Conservation (phyloP, 23 tunicate species). For the Corella eumyota region DNA sequence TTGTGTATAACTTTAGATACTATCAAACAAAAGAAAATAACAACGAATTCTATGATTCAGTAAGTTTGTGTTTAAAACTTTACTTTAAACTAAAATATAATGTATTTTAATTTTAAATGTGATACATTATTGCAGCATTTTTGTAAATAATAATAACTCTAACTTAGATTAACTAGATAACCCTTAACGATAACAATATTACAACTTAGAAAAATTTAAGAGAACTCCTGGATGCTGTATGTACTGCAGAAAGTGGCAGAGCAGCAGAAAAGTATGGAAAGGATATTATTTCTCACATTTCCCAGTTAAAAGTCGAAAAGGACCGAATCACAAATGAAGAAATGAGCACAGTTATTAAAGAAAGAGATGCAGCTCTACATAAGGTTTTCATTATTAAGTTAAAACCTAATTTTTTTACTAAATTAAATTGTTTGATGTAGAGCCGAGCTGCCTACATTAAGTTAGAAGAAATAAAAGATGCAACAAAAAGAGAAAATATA, state of each 20-base stretch:
- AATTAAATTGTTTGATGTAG: background rate
- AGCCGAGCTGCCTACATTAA: too few species aligned
- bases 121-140: too few species aligned
- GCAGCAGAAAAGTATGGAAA: conserved; percentile 28
- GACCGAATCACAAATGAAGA: conserved; percentile 31
- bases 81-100: too few species aligned
- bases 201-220: background rate
- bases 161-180: too few species aligned
- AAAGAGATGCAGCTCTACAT: conserved; percentile 47
- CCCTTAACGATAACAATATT: background rate
- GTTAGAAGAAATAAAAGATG: too few species aligned
- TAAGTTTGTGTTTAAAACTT: too few species aligned
- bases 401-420: background rate
- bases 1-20: too few species aligned
- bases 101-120: too few species aligned
- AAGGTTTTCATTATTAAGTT: conserved; percentile 9
- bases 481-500: too few species aligned
- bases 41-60: too few species aligned
- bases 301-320: conserved; percentile 29
- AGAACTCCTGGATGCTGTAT: conserved; percentile 14
- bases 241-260: conserved; percentile 24
- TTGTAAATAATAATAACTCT: too few species aligned
- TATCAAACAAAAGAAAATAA: too few species aligned
- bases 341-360: conserved; percentile 35
- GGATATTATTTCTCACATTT: conserved; percentile 13